Evolutionary conservation across 2,113 vertebrate genomes (phyloP).

Genomic region (Alexandromys fortis): DNA sequence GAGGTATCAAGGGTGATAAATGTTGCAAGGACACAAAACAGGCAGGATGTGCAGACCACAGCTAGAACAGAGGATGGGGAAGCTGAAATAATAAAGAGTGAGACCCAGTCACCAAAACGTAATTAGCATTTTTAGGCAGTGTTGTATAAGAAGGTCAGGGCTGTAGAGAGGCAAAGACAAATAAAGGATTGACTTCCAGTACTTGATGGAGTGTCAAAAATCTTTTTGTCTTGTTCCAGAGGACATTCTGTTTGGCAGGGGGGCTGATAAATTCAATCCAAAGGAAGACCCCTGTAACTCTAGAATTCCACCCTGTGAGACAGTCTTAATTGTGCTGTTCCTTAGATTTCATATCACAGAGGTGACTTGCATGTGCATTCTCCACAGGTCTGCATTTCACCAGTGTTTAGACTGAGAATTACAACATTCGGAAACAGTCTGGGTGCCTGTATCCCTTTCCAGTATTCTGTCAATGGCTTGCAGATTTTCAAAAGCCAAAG

Average conservation of each 20-base stretch:
- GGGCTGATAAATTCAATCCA: conserved; percentile 13
- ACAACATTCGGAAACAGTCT: conserved; percentile 2
- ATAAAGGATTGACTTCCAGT: conserved; percentile 39
- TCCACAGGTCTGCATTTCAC: conserved; percentile 15
- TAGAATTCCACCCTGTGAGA: not conserved
- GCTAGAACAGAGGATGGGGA: not conserved
- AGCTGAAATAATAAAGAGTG: conserved; percentile 54
- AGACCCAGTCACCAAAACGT: conserved; percentile 53
- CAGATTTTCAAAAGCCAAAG: not conserved
- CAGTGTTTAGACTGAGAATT: conserved; percentile 12
- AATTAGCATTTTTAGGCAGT: conserved; percentile 45
- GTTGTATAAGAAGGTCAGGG: conserved; percentile 35
- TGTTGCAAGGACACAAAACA: not conserved
- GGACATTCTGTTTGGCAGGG: conserved; percentile 62
- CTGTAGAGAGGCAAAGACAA: conserved; percentile 57
- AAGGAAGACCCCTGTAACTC: conserved; percentile 24
- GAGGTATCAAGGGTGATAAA: not conserved
- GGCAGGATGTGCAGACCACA: not conserved
- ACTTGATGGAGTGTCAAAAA: conserved; percentile 20
- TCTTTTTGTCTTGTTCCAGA: conserved; percentile 72
- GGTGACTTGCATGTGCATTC: conserved; percentile 27
- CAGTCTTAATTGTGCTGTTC: not conserved
- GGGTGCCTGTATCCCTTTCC: not conserved
- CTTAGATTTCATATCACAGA: conserved; percentile 19
- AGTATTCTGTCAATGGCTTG: not conserved